Conservation (phyloP, 1,140 invertebrate species). For the Leptinotarsa defecta region DNA sequence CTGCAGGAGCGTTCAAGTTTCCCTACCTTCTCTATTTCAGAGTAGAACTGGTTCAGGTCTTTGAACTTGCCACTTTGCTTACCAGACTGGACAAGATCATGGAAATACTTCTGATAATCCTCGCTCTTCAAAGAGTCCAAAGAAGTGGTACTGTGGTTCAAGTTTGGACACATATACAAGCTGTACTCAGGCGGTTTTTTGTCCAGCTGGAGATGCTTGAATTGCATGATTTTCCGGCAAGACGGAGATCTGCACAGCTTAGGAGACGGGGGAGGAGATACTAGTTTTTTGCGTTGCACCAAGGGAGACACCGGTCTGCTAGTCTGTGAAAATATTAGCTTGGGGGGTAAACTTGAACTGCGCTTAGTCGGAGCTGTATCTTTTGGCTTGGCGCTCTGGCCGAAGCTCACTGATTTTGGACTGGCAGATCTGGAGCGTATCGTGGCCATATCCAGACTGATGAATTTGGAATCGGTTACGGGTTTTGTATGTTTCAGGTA, state of each 20-base stretch:
- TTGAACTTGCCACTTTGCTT: conserved; percentile 80
- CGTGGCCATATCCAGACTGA: conserved; percentile 62
- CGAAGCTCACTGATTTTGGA: conserved; percentile 48
- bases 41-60: conserved; percentile 84
- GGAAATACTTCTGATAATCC: conserved; percentile 72
- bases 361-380: conserved; percentile 47
- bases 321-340: conserved; percentile 43
- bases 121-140: conserved; percentile 49
- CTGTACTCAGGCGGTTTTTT: conserved; percentile 25
- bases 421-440: conserved; percentile 50
- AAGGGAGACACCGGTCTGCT: conserved; percentile 45
- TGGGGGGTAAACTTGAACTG: conserved; percentile 57
- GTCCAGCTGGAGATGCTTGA: conserved; percentile 51
- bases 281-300: conserved; percentile 38
- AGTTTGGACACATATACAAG: conserved; percentile 49
- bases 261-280: conserved; percentile 48
- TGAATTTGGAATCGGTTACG: conserved; percentile 73
- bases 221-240: conserved; percentile 63
- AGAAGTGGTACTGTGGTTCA: conserved; percentile 42
- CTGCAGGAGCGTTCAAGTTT: conserved; percentile 77
- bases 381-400: conserved; percentile 49
- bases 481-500: conserved; percentile 72
- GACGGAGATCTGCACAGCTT: conserved; percentile 68
- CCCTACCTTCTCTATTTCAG: conserved; percentile 81
- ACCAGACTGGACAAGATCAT: conserved; percentile 73